These are phyloP conservation scores for Numenius arquata DNA, from an alignment of 2,113 vertebrate species.

Conservation along the genomic window DNA sequence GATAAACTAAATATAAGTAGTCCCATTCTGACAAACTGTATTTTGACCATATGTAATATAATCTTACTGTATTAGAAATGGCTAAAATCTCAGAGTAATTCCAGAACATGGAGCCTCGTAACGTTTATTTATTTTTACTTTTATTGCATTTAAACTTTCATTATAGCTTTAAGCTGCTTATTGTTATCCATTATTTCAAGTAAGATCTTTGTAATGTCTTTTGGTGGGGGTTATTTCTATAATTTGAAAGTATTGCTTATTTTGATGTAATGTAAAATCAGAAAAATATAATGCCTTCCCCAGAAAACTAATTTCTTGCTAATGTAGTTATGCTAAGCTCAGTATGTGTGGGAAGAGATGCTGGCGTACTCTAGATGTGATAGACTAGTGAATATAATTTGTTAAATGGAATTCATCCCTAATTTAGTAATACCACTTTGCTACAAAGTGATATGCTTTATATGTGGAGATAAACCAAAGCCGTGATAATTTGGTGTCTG, in stretches of 20 bases:
- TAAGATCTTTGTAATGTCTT: background rate
- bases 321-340: background rate
- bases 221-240: background rate
- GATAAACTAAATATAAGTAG: background rate
- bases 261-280: background rate
- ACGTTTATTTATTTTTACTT: background rate
- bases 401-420: slow-evolving; percentile 13
- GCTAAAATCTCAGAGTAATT: background rate
- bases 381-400: slow-evolving; percentile 33
- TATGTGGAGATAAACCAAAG: background rate
- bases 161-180: background rate
- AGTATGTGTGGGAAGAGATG: slow-evolving; percentile 22
- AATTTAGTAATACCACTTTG: background rate
- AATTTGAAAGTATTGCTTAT: background rate
- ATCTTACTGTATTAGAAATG: background rate
- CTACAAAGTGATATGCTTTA: background rate
- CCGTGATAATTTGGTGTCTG: background rate
- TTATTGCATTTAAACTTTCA: background rate
- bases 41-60: background rate
- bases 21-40: background rate
- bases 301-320: slow-evolving; percentile 8
- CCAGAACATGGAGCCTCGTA: background rate
- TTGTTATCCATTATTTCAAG: background rate
- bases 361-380: slow-evolving; percentile 25
- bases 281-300: background rate